A percentile compares a stretch with the other conserved stretches of the same genome.
Evolutionary conservation across 2,888 invertebrate species (phyloP).

Genomic region (Laothoe populi): DNA sequence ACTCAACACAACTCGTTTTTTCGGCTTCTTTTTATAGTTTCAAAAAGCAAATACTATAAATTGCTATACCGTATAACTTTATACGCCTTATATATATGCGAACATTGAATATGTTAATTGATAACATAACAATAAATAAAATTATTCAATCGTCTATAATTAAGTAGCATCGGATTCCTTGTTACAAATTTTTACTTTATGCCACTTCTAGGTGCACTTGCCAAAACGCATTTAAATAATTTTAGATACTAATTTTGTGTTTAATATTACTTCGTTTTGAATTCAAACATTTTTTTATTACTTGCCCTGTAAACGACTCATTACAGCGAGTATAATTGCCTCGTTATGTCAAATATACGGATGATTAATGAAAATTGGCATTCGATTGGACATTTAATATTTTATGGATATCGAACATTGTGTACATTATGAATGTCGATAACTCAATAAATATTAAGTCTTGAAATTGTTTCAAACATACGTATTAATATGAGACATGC

Average conservation of each 20-base stretch:
- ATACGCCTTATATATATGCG: too few relatives aligned
- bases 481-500: too few relatives aligned
- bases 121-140: too few relatives aligned
- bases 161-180: too few relatives aligned
- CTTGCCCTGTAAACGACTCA: not conserved
- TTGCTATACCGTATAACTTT: too few relatives aligned
- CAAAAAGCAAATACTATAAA: too few relatives aligned
- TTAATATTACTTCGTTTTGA: not conserved
- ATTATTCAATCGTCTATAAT: too few relatives aligned
- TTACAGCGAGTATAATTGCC: not conserved
- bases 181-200: too few relatives aligned
- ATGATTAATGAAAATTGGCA: not conserved
- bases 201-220: not conserved
- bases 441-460: too few relatives aligned
- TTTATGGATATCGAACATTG: not conserved
- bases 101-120: too few relatives aligned
- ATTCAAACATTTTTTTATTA: not conserved
- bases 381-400: not conserved
- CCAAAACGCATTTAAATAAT: not conserved
- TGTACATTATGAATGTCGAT: not conserved
- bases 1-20: not conserved
- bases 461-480: too few relatives aligned
- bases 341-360: not conserved
- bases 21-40: too few relatives aligned
- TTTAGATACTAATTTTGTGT: not conserved